These are phyloP conservation scores for Sorex fumeus DNA, from an alignment of 2,113 vertebrate species.

Conservation along the genomic window DNA sequence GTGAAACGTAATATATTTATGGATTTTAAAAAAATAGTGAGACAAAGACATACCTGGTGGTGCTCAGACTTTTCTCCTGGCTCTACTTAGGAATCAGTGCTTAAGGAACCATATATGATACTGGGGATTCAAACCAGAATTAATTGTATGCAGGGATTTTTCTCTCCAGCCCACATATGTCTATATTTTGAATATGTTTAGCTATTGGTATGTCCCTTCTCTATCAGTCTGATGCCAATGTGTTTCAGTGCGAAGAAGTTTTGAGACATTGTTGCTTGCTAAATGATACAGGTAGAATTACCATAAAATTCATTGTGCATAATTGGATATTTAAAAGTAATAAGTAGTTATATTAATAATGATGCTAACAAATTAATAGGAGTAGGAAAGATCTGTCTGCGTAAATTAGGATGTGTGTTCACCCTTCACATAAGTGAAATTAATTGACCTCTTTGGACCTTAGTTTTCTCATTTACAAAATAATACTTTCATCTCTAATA, in stretches of 20 bases:
- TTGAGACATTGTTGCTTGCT: constrained; percentile 4
- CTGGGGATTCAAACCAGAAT: no score
- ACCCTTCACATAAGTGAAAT: neutral
- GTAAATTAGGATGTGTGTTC: neutral
- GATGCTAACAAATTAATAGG: neutral
- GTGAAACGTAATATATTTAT: neutral
- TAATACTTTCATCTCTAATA: constrained; percentile 17
- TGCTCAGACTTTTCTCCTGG: no score
- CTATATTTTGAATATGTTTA: neutral
- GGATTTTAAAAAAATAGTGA: neutral
- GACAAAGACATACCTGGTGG: no score
- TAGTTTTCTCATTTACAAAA: constrained; percentile 13
- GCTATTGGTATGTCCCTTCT: neutral
- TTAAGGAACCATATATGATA: no score
- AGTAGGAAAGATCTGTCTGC: neutral
- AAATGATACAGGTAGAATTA: neutral
- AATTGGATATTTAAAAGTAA: neutral
- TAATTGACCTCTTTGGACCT: neutral
- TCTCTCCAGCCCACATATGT: no score
- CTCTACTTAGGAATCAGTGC: no score
- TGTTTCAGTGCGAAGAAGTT: neutral
- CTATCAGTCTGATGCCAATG: neutral
- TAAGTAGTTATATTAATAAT: neutral
- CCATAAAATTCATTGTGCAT: neutral
- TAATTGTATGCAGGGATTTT: no score